Evolutionary conservation across 2,797 vertebrate species (phyloP).

Genomic region (Pseudochromis fuscus): DNA sequence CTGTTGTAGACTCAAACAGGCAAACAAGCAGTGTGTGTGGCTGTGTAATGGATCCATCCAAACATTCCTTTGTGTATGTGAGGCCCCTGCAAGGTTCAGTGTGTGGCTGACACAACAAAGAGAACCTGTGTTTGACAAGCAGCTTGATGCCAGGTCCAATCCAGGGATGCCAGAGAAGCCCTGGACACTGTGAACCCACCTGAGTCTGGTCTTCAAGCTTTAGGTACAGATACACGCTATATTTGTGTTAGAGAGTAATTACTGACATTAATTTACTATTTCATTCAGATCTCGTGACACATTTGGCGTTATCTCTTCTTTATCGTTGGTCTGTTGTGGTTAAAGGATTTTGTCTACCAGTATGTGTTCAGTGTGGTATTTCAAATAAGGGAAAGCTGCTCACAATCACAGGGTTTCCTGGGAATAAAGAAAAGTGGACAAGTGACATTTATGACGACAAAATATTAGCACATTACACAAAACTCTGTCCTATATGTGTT

Average conservation of each 20-base stretch:
- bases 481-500: not conserved
- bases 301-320: not conserved
- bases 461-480: not conserved
- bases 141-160: slow-evolving; percentile 61
- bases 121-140: slow-evolving; percentile 80
- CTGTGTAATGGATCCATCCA: slow-evolving; percentile 77
- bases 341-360: not conserved
- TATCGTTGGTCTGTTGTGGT: not conserved
- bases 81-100: slow-evolving; percentile 79
- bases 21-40: slow-evolving; percentile 77
- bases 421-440: too few relatives aligned
- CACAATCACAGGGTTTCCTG: too few relatives aligned
- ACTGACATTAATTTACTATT: not conserved
- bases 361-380: too few relatives aligned
- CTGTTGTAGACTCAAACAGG: slow-evolving; percentile 76
- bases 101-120: slow-evolving; percentile 81
- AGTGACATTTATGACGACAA: not conserved
- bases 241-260: not conserved
- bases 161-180: slow-evolving; percentile 53
- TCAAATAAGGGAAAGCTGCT: too few relatives aligned
- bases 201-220: slow-evolving; percentile 43
- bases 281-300: not conserved
- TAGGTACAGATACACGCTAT: not conserved
- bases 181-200: slow-evolving; percentile 55
- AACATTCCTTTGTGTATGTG: slow-evolving; percentile 81